Conservation (phyloP, 2,888 invertebrate species). For the Phoenoteleia sp. region DNA sequence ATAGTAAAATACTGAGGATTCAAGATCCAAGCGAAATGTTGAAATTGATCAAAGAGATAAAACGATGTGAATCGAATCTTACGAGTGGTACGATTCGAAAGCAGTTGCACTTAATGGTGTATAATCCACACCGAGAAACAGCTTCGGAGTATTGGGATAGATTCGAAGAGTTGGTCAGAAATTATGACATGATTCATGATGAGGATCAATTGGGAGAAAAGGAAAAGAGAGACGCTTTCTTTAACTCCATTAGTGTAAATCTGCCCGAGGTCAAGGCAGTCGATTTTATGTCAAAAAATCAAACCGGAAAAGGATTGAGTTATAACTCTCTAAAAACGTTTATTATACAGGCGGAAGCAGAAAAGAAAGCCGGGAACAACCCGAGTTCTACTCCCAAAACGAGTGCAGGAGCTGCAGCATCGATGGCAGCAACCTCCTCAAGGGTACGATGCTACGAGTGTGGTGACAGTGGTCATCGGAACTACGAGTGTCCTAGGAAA, state of each 20-base stretch:
- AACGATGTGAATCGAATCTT: neutral
- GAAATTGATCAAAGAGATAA: neutral
- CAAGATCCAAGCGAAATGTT: conserved; percentile 7
- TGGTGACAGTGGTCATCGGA: neutral
- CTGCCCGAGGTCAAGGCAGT: neutral
- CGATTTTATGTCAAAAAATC: neutral
- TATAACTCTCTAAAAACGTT: neutral
- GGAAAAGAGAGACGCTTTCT: neutral
- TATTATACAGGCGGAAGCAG: conserved; percentile 10
- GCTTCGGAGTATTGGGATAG: neutral
- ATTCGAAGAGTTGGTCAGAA: neutral
- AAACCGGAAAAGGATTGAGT: neutral
- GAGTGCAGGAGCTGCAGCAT: neutral
- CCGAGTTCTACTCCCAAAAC: no score
- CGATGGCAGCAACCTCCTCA: neutral
- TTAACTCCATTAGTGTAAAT: neutral
- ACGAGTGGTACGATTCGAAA: conserved; percentile 3
- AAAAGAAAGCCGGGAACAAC: neutral
- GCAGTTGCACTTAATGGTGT: neutral
- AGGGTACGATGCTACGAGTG: neutral
- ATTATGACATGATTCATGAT: neutral
- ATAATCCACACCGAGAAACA: neutral
- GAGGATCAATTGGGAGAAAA: neutral
- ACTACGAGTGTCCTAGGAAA: neutral
- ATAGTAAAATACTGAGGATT: neutral